Percentiles rank a stretch among this genome's conserved stretches.
phyloP scores from a whole-genome alignment of 2,113 vertebrate species.

The Peucedramus taeniatus region DNA sequence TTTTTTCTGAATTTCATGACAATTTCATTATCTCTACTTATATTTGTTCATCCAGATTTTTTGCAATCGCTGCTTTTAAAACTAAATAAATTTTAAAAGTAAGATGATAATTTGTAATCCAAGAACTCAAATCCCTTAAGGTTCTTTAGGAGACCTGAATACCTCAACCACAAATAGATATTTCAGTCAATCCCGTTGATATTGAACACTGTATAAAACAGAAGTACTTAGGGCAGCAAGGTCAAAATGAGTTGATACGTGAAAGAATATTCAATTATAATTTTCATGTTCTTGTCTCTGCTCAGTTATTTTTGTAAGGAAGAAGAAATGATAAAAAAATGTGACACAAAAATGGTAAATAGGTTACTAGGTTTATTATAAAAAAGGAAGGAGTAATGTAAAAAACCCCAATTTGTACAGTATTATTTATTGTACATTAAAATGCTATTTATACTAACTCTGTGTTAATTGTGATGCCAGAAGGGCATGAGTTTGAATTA shows the following conservation, averaged over 20 bases:
- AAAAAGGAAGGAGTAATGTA: background rate
- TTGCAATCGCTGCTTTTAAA: background rate
- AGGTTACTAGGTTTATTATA: background rate
- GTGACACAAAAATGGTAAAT: background rate
- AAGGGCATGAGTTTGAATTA: slow-evolving; percentile 8
- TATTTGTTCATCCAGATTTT: background rate
- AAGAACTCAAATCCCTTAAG: background rate
- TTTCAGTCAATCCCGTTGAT: background rate
- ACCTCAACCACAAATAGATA: background rate
- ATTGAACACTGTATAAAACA: background rate
- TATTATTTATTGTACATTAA: slow-evolving; percentile 36
- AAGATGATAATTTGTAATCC: background rate
- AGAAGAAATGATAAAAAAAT: background rate
- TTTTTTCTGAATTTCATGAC: background rate
- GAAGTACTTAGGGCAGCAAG: background rate
- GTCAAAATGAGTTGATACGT: background rate
- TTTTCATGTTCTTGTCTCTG: background rate
- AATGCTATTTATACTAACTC: slow-evolving; percentile 17
- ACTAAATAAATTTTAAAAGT: background rate
- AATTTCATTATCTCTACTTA: background rate
- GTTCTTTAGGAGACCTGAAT: background rate
- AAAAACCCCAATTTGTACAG: fast-evolving
- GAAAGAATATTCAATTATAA: background rate
- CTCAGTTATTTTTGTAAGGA: background rate
- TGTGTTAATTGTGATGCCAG: slow-evolving; percentile 31